A percentile compares a stretch with the other conserved stretches of the same genome.
phyloP scores from a whole-genome alignment of 2,113 vertebrate species.

The Hippocampus abdominalis region DNA sequence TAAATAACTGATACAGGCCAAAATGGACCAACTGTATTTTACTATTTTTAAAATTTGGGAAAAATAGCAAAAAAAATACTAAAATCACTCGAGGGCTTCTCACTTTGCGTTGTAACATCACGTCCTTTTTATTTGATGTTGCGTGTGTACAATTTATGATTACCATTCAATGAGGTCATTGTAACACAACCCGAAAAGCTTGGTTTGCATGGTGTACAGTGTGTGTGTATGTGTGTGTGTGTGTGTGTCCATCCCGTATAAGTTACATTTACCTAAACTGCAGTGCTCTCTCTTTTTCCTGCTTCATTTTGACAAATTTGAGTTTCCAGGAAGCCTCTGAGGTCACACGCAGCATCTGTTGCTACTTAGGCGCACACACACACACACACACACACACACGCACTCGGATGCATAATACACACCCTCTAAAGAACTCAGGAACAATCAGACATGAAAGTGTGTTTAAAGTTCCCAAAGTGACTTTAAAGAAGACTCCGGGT shows the following conservation, averaged over 20 bases:
- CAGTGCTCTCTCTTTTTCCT: constrained; percentile 65
- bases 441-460: constrained; percentile 73
- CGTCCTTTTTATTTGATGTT: constrained; percentile 7
- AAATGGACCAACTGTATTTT: too few species aligned
- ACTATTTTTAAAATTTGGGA: too few species aligned
- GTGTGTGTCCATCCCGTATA: constrained; percentile 40
- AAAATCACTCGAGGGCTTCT: neutral
- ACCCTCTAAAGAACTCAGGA: constrained; percentile 70
- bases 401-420: constrained; percentile 21
- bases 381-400: constrained; percentile 21
- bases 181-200: constrained; percentile 14
- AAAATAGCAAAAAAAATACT: neutral
- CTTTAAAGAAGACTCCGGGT: constrained; percentile 42
- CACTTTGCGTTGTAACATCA: neutral
- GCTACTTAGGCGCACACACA: constrained; percentile 74
- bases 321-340: constrained; percentile 90
- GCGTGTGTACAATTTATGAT: constrained; percentile 15
- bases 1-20: too few species aligned
- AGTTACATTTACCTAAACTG: constrained; percentile 80
- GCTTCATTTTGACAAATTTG: constrained; percentile 90
- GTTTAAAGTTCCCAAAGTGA: constrained; percentile 69
- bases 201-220: constrained; percentile 5
- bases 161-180: constrained; percentile 16
- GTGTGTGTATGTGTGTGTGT: constrained; percentile 10
- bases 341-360: constrained; percentile 89